A percentile compares a stretch with the other conserved stretches of the same genome.
Conservation (phyloP, 2,797 vertebrate genomes). For the Scyliorhinus canicula region DNA sequence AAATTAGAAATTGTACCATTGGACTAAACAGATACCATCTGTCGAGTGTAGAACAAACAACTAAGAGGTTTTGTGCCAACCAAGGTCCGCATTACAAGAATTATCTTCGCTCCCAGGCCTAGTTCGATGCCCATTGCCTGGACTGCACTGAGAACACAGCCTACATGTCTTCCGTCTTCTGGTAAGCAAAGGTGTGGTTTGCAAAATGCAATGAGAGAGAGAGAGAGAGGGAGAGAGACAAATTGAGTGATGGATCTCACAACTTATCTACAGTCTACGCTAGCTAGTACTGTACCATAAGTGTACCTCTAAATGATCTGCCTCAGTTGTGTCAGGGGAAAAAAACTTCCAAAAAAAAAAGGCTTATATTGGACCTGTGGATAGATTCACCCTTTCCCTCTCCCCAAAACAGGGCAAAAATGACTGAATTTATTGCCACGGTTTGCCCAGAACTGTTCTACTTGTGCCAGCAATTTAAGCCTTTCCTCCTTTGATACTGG, state of each 20-base stretch:
- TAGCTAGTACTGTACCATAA: constrained; percentile 25
- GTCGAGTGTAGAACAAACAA: neutral
- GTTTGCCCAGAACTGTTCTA: neutral
- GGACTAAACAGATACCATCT: neutral
- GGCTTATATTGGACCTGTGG: neutral
- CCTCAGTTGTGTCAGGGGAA: constrained; percentile 1
- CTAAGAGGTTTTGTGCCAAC: neutral
- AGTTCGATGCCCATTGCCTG: neutral
- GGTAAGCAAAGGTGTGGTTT: neutral
- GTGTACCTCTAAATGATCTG: constrained; percentile 29
- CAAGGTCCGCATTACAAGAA: neutral
- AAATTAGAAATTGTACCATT: constrained; percentile 29
- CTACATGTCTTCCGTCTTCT: neutral
- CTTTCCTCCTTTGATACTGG: neutral
- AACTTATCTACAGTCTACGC: constrained; percentile 21
- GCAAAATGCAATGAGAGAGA: constrained; percentile 25
- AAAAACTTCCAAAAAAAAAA: neutral
- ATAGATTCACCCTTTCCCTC: constrained; percentile 3
- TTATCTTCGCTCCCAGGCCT: neutral
- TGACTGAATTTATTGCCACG: neutral
- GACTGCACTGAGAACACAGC: neutral
- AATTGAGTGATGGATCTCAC: neutral
- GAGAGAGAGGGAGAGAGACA: too few relatives aligned
- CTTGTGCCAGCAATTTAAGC: neutral
- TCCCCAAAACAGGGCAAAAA: neutral